Base-by-base conservation (phyloP, 2,888 invertebrate genomes). In the Schrankia costaestrigalis region DNA sequence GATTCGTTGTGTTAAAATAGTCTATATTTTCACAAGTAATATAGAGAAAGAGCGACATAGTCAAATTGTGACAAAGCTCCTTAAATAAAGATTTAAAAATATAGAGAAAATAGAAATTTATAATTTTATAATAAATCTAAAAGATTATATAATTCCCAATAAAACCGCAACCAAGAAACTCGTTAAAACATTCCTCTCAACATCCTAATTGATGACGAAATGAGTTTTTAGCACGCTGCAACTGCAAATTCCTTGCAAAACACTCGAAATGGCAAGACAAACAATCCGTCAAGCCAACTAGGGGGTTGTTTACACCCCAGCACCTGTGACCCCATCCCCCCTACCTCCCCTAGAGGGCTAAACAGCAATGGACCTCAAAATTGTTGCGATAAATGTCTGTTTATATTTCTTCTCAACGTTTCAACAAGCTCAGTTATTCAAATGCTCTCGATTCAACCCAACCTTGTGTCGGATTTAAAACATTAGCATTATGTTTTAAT, bases 301-400 rank as follows among this genome's bases (percentile, higher is more conserved):
- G 39, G 48, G 44, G 60, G 59, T 61, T 56, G 41, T 36, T 18
- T 49, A 35, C 32, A 45, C 54, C 51, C 56, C 51, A 46, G 57
- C 80, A 81, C 82, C 82, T 81, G 81, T 65, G 78, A n/a, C 63
- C 60, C 71, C 23, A 35, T 48, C 43, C 50, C 44, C 42, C 48
- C 47, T 46, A 32, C 41, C 55, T 46, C 44, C 52, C 46, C 49
- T 29, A 41, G 50, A 46, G 56, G 48, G 41, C 44, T 46, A 61
- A 59, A 60, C 50, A 63, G 63, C 64, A 65, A 64, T 60, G 71
- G 70, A 73, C 71, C 66, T 55, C 58, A 49, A 63, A 68, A 75
- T 76, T 70, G 71, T 63, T 45, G 57, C 71, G 73, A 84, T 80
- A 78, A 81, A 85, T 83, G 66, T 68, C 73, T 78, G 78, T 80